Base-by-base conservation (phyloP, 2,113 vertebrate species). In the Haemorhous mexicanus region DNA sequence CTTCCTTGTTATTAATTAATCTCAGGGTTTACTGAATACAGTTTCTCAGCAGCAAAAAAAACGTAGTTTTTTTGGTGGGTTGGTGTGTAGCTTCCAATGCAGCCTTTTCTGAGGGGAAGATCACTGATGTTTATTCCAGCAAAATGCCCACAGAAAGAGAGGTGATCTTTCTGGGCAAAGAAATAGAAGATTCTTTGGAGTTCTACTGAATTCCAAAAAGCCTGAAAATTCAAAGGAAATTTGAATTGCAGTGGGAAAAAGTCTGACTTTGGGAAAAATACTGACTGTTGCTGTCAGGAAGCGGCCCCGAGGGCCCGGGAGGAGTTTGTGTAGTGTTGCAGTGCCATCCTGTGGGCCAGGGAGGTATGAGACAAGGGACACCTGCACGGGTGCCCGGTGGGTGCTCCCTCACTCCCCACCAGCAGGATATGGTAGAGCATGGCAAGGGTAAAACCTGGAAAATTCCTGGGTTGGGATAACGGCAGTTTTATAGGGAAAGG, bases 331-430 rank as follows among this genome's bases (percentile, higher is more conserved):
- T 72, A 59, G 61, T 86, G 83, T 33, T 35, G 30, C 66, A 94
- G 80, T 87, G 93, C 94, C 90, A 87, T 92, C 93, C 39, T 73
- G 90, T 76, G 93, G 94, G 39, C 58, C 33, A 1, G 9, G 14
- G 37, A 55, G 82, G 59, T 22, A 78, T 10, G 22, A 16, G 53
- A 43, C 39, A 22, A 37, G 50, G 50, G 41, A 8, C 39, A 3
- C 17, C 35, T 13, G 44, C 21, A 5, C 1, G 39, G 39, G 18
- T 2, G 14, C n/a, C n/a, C 8, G 2, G 8, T 9, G 33, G 23
- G 4, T 15, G 58, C 35, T 37, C 46, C 35, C 13, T 41, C 59
- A 2, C 16, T 37, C 3, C 33, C 16, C 44, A 24, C 7, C 39
- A 16, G 13, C 9, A 15, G 55, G 39, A 19, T 13, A 2, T 0